These are phyloP conservation scores for Karalla daura DNA, from an alignment of 2,797 vertebrate species.

Conservation along the genomic window DNA sequence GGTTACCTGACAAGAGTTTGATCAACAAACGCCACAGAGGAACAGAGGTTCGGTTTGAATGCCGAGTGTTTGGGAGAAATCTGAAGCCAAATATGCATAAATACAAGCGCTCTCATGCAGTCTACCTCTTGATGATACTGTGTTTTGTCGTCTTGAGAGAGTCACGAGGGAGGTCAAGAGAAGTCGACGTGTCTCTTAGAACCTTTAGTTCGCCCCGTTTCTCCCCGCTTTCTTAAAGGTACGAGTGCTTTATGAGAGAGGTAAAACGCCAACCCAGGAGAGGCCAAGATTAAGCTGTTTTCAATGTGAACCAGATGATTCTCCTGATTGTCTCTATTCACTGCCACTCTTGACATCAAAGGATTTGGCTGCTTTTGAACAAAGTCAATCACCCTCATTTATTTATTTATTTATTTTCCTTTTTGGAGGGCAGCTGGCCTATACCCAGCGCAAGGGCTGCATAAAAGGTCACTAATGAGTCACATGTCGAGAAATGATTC, in stretches of 20 bases:
- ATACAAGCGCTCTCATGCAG: neutral
- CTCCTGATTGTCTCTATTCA: conserved; percentile 48
- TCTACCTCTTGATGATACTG: neutral
- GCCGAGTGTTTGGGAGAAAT: neutral
- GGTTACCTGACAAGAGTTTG: neutral
- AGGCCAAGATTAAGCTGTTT: conserved; percentile 65
- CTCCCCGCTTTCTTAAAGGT: conserved; percentile 33
- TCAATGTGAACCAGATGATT: conserved; percentile 56
- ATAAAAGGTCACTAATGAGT: conserved; percentile 44
- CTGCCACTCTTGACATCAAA: conserved; percentile 70
- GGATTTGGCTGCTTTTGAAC: conserved; percentile 54
- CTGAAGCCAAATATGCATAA: neutral
- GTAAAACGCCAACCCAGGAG: conserved; percentile 38
- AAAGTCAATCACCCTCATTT: conserved; percentile 60
- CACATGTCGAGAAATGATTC: conserved; percentile 45
- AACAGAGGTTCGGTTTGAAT: neutral
- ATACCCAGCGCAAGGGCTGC: conserved; percentile 38
- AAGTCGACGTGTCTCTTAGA: conserved; percentile 8
- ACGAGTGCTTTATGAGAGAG: conserved; percentile 39
- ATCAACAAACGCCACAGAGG: conserved; percentile 1
- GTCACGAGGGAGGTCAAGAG: conserved; percentile 13
- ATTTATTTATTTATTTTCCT: too few relatives aligned
- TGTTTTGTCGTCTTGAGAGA: neutral
- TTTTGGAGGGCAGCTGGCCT: conserved; percentile 49
- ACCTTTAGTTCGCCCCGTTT: conserved; percentile 12